phyloP scores from a whole-genome alignment of 2,888 invertebrate species.

The Coronaproctus castanopsis region DNA sequence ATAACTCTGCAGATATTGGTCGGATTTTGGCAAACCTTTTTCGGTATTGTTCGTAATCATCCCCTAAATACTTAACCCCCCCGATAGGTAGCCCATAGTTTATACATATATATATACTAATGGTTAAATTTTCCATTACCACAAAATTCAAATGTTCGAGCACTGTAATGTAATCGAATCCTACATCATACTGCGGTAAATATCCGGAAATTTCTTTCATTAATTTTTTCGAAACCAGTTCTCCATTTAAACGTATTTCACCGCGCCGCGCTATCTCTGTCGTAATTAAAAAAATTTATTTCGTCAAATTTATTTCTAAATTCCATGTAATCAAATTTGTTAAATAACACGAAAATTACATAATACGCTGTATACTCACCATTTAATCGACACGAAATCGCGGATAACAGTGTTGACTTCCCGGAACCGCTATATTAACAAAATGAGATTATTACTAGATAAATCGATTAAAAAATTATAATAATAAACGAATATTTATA shows the following conservation, averaged over 20 bases:
- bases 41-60: too few relatives aligned
- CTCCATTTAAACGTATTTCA: slow-evolving; percentile 48
- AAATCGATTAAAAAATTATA: too few relatives aligned
- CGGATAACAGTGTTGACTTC: slow-evolving; percentile 17
- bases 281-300: too few relatives aligned
- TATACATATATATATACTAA: background rate
- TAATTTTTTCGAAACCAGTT: slow-evolving; percentile 37
- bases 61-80: too few relatives aligned
- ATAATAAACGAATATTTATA: too few relatives aligned
- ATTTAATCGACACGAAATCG: slow-evolving; percentile 15
- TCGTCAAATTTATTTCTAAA: background rate
- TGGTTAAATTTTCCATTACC: slow-evolving; percentile 33
- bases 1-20: too few relatives aligned
- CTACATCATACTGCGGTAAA: slow-evolving; percentile 67
- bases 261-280: slow-evolving; percentile 26
- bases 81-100: too few relatives aligned
- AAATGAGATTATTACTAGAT: too few relatives aligned
- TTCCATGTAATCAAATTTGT: background rate
- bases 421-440: slow-evolving; percentile 16
- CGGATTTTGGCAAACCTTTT: too few relatives aligned
- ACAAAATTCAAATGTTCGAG: slow-evolving; percentile 67
- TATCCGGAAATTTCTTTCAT: slow-evolving; percentile 61
- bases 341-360: background rate
- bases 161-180: slow-evolving; percentile 54
- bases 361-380: slow-evolving; percentile 5